Base-by-base conservation (phyloP, 23 tunicate genomes). In the Ciona savignyi region DNA sequence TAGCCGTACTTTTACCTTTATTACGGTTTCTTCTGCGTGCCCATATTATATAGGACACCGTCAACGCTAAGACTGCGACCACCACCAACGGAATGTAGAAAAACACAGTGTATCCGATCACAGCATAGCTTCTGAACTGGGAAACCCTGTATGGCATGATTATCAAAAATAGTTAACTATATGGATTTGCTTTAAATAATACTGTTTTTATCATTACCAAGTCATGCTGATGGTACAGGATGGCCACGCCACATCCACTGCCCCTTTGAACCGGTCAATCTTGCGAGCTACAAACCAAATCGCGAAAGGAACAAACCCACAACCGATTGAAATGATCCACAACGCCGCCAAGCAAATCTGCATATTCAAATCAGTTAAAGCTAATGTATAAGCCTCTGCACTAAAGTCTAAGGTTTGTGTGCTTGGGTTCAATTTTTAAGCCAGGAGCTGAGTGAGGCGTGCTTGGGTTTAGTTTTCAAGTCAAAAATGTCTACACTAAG, bases 301-400 rank as follows among this genome's bases (percentile, higher is more conserved):
- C 0, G 85, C 63, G 26, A 64, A 64, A 4, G 85, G 85, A n/a
- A 81, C 78, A 48, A 81, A 73, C 2, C 85, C 85, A 81, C 78
- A 64, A 1, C 78, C 78, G 22, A 73, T n/a, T 1, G 85, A 77
- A 1, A 81, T 27, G 2, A 66, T 31, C 85, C 85, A 81, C 22
- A 73, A 73, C 2, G 34, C 11, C 30, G 66, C 23, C 62, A 80
- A 62, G 35, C 70, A 32, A 33, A 80, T 34, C 84, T 80, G 62
- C 15, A 66, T n/a, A n/a, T n/a, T n/a, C n/a, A n/a, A n/a, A n/a
- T n/a, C n/a, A n/a, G n/a, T n/a, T n/a, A n/a, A n/a, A n/a, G n/a
- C n/a, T n/a, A n/a, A n/a, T n/a, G n/a, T n/a, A n/a, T n/a, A n/a
- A n/a, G n/a, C n/a, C n/a, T n/a, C n/a, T n/a, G n/a, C n/a, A n/a